Evolutionary conservation across 23 tunicate genomes (phyloP).

Genomic region (Trididemnum clinides): DNA sequence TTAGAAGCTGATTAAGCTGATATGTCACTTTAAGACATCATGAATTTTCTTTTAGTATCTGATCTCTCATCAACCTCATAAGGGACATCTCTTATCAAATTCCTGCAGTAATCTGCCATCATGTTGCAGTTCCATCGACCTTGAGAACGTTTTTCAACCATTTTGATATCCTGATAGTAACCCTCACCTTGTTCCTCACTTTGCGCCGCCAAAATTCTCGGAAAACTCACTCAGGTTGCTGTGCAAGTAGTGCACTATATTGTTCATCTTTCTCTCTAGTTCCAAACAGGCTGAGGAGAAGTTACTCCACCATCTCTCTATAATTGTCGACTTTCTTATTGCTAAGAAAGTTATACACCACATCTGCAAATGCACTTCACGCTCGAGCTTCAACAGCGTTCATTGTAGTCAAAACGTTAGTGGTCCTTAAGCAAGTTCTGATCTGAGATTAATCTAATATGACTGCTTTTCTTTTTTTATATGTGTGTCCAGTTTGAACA

Average conservation of each 20-base stretch:
- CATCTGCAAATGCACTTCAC: constrained; percentile 32
- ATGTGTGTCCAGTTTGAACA: no score
- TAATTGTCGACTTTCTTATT: constrained; percentile 11
- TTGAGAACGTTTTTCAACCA: constrained; percentile 27
- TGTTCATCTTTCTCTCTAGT: constrained; percentile 13
- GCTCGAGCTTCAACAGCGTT: constrained; percentile 19
- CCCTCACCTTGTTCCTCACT: not conserved
- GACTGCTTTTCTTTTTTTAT: not conserved
- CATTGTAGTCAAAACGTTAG: constrained; percentile 27
- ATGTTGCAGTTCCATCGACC: constrained; percentile 47
- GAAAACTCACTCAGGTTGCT: constrained; percentile 26
- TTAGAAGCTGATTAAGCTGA: not conserved
- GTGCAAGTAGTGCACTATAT: constrained; percentile 16
- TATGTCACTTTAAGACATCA: no score
- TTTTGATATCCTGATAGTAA: constrained; percentile 32
- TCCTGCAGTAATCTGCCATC: constrained; percentile 42
- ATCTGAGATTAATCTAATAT: constrained; percentile 26
- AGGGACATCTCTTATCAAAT: constrained; percentile 31
- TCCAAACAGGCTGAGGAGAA: constrained; percentile 29
- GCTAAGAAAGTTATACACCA: constrained; percentile 17
- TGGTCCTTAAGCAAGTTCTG: not conserved
- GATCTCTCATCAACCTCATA: constrained; percentile 13
- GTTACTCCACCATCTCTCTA: constrained; percentile 24
- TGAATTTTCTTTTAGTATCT: constrained; percentile 8
- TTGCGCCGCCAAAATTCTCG: constrained; percentile 32